These are phyloP conservation scores for Netelia fuscicornis DNA, from an alignment of 2,888 invertebrate genomes.

Conservation along the genomic window DNA sequence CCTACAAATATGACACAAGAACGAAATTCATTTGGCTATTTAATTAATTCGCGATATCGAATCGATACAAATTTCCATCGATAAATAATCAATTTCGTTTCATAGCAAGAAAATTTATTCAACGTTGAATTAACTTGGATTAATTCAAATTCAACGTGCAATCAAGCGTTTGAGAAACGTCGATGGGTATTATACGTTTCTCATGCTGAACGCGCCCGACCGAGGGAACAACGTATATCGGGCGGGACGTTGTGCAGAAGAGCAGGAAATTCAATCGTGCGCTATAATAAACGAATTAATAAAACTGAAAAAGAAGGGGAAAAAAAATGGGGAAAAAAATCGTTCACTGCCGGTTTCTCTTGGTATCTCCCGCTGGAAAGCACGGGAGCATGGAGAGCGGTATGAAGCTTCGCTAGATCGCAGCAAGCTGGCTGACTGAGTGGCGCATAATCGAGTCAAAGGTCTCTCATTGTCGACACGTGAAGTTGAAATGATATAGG, in stretches of 20 bases:
- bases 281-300: slow-evolving; percentile 52
- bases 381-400: slow-evolving; percentile 23
- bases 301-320: slow-evolving; percentile 46
- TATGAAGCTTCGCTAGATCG: slow-evolving; percentile 43
- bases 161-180: too few relatives aligned
- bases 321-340: slow-evolving; percentile 40
- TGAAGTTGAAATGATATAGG: slow-evolving; percentile 24
- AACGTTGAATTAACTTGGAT: too few relatives aligned
- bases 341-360: slow-evolving; percentile 1
- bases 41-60: too few relatives aligned
- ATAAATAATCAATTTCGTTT: too few relatives aligned
- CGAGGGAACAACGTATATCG: slow-evolving; percentile 15
- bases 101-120: too few relatives aligned
- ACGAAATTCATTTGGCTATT: too few relatives aligned
- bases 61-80: too few relatives aligned
- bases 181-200: background rate
- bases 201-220: background rate
- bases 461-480: slow-evolving; percentile 49
- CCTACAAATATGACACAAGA: too few relatives aligned
- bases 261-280: slow-evolving; percentile 59
- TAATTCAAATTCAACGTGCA: too few relatives aligned
- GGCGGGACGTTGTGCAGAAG: slow-evolving; percentile 26
- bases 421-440: slow-evolving; percentile 57
- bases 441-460: slow-evolving; percentile 60
- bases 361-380: slow-evolving; percentile 9